phyloP scores from a whole-genome alignment of 1,140 invertebrate genomes.

The Cydia strobilella region DNA sequence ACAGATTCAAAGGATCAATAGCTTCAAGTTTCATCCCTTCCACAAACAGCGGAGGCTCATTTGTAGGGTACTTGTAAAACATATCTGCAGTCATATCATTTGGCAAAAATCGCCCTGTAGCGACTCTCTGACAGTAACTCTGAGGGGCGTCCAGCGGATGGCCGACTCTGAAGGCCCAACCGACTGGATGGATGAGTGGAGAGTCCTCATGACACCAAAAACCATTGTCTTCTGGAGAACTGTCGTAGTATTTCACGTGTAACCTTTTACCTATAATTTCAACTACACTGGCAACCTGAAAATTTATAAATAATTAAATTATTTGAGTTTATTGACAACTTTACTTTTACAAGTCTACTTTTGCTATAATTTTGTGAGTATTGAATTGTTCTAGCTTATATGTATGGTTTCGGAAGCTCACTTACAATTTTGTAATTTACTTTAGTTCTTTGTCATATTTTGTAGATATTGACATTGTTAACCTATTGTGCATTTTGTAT shows the following conservation, averaged over 20 bases:
- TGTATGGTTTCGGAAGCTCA: no score
- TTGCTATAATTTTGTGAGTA: no score
- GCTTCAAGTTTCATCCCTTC: constrained; percentile 98
- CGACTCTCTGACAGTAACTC: constrained; percentile 86
- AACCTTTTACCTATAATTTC: constrained; percentile 95
- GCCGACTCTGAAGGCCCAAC: constrained; percentile 94
- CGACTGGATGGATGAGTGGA: constrained; percentile 95
- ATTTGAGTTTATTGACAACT: neutral
- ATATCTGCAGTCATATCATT: constrained; percentile 85
- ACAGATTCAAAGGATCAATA: constrained; percentile 96
- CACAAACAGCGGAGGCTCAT: constrained; percentile 82
- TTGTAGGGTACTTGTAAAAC: constrained; percentile 67
- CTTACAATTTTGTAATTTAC: no score
- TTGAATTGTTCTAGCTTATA: no score
- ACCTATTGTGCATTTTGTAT: no score
- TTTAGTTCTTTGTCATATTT: no score
- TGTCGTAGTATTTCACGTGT: constrained; percentile 94
- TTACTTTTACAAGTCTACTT: neutral
- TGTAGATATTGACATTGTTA: no score
- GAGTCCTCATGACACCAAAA: constrained; percentile 99
- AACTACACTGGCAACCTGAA: constrained; percentile 87
- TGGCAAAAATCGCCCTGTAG: constrained; percentile 83
- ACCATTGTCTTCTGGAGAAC: constrained; percentile 87
- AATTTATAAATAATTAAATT: constrained; percentile 34
- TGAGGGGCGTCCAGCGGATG: constrained; percentile 92